A percentile compares a stretch with the other conserved stretches of the same genome.
These are phyloP conservation scores for Anagrus nilaparvatae DNA, from an alignment of 1,140 invertebrate species.

Conservation along the genomic window DNA sequence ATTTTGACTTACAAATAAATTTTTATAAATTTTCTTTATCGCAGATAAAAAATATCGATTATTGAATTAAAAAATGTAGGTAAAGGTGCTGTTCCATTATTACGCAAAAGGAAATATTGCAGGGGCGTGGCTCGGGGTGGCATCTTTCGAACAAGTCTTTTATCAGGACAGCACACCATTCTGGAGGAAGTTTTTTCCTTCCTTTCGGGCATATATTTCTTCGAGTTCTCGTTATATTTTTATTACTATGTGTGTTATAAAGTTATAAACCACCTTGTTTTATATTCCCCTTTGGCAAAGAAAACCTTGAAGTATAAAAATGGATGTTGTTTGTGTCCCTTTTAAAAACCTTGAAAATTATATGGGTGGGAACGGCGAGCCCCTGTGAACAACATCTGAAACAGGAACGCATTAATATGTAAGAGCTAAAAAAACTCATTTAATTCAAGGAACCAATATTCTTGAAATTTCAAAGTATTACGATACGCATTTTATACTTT, in stretches of 20 bases:
- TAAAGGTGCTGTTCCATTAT: too few species aligned
- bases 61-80: too few species aligned
- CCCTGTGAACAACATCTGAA: conserved; percentile 36
- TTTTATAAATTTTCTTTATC: too few species aligned
- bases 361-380: conserved; percentile 34
- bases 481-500: too few species aligned
- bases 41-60: too few species aligned
- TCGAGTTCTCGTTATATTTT: conserved; percentile 6
- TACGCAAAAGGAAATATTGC: conserved; percentile 17
- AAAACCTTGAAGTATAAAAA: too few species aligned
- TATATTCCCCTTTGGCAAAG: conserved; percentile 21
- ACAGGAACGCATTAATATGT: conserved; percentile 31
- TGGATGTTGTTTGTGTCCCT: too few species aligned
- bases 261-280: conserved; percentile 18
- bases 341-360: conserved; percentile 21
- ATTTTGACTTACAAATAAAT: too few species aligned
- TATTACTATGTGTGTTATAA: conserved; percentile 22
- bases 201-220: too few species aligned
- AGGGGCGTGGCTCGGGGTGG: conserved; percentile 40
- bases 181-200: conserved; percentile 25
- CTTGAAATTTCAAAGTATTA: too few species aligned
- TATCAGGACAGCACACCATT: conserved; percentile 33
- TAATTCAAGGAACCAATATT: too few species aligned
- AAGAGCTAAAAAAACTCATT: conserved; percentile 25
- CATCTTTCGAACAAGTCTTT: conserved; percentile 38